phyloP scores from a whole-genome alignment of 2,113 vertebrate species.

The Lepidiolamprologus cunningtoni region DNA sequence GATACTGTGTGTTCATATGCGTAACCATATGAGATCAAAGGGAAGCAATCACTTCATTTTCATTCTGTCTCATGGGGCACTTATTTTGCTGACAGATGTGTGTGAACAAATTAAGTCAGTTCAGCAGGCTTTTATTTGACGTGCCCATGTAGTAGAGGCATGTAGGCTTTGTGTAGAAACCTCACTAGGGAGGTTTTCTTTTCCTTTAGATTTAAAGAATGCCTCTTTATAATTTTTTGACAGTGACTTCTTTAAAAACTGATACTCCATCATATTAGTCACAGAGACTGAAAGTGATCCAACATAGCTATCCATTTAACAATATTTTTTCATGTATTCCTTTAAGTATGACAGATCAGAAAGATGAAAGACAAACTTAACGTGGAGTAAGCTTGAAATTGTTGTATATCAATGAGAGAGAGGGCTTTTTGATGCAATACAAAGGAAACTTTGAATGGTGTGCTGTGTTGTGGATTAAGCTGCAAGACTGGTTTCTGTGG shows the following conservation, averaged over 20 bases:
- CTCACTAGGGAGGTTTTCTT: not conserved
- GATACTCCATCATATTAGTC: not conserved
- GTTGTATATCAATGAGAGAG: not conserved
- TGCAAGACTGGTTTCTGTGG: not conserved
- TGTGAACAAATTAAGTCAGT: not conserved
- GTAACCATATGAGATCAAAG: constrained; percentile 8
- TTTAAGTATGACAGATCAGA: not conserved
- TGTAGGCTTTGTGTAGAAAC: not conserved
- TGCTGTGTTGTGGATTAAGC: not conserved
- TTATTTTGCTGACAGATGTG: not conserved
- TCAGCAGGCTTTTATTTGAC: not conserved
- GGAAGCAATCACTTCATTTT: not conserved
- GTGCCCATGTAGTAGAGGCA: not conserved
- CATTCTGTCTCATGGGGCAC: not conserved
- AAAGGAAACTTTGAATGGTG: not conserved
- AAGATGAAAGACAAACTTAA: not conserved
- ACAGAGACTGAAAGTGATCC: not conserved
- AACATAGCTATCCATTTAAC: not conserved
- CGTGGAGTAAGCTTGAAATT: not conserved
- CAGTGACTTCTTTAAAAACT: not conserved
- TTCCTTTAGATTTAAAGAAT: not conserved
- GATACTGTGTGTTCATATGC: not conserved
- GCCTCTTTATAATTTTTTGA: not conserved
- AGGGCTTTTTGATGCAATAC: not conserved
- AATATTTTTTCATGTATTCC: not conserved